Conservation (phyloP, 2,113 vertebrate species). For the Megatriorchis doriae region DNA sequence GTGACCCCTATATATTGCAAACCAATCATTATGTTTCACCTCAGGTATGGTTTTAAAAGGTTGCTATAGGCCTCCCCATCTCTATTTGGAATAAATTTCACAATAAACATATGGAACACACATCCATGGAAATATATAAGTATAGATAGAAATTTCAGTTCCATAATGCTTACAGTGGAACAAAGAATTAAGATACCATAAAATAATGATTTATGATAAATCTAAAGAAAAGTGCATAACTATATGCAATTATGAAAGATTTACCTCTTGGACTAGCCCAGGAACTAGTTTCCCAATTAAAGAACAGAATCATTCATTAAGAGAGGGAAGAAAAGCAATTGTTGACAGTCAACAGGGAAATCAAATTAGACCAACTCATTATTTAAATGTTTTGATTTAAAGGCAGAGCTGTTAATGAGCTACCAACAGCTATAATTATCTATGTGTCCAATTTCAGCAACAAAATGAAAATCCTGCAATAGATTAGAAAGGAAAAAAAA, state of each 20-base stretch:
- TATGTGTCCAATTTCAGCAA: neutral
- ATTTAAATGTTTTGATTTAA: conserved; percentile 54
- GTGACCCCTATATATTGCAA: neutral
- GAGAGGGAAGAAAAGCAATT: neutral
- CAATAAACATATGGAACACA: neutral
- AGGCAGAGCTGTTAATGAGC: conserved; percentile 39
- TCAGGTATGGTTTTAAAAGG: neutral
- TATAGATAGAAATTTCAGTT: neutral
- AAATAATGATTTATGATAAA: neutral
- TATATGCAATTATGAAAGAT: neutral
- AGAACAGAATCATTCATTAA: conserved; percentile 5
- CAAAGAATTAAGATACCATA: neutral
- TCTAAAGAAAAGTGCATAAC: neutral
- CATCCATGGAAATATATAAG: neutral
- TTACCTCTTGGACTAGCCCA: neutral
- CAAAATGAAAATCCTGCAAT: conserved; percentile 6
- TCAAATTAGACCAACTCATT: conserved; percentile 52
- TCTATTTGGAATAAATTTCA: neutral
- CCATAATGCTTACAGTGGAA: neutral
- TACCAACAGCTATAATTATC: conserved; percentile 44
- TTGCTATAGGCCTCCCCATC: neutral
- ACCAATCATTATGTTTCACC: neutral
- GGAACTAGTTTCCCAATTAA: conserved; percentile 5
- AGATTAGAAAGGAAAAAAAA: neutral
- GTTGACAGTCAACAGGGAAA: conserved; percentile 41